phyloP scores from a whole-genome alignment of 2,113 vertebrate genomes.

The Cromileptes altivelis region DNA sequence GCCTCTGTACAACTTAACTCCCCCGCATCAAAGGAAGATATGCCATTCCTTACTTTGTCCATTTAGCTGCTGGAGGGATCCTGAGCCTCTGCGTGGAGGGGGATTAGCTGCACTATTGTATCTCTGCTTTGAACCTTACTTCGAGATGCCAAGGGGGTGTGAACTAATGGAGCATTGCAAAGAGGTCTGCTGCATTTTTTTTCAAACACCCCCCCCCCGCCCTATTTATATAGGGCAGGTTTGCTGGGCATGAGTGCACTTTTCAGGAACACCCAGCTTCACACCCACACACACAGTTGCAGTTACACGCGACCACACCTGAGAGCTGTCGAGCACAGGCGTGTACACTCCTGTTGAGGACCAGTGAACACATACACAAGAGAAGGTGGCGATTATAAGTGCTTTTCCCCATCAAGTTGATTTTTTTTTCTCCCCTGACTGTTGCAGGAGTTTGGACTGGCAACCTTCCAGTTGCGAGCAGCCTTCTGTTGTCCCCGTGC shows the following conservation, averaged over 20 bases:
- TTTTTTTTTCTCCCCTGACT: slow-evolving; percentile 6
- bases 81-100: slow-evolving; percentile 2
- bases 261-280: slow-evolving; percentile 47
- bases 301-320: slow-evolving; percentile 44
- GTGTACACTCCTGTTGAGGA: not conserved
- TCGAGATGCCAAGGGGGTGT: slow-evolving; percentile 74
- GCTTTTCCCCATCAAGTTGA: slow-evolving; percentile 1
- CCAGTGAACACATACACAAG: not conserved
- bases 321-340: slow-evolving; percentile 14
- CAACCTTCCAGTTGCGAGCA: slow-evolving; percentile 26
- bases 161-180: slow-evolving; percentile 66
- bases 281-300: slow-evolving; percentile 12
- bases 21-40: slow-evolving; percentile 68
- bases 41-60: slow-evolving; percentile 61
- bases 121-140: slow-evolving; percentile 75
- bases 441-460: slow-evolving; percentile 26
- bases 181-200: slow-evolving; percentile 51
- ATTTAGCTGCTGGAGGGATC: slow-evolving; percentile 54
- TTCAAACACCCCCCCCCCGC: slow-evolving; percentile 11
- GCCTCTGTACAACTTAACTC: slow-evolving; percentile 44
- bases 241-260: slow-evolving; percentile 40
- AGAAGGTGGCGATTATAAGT: slow-evolving; percentile 10
- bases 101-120: slow-evolving; percentile 71
- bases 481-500: slow-evolving; percentile 12
- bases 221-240: slow-evolving; percentile 56